phyloP scores from a whole-genome alignment of 1,140 invertebrate genomes.

The Drosophila melanica region DNA sequence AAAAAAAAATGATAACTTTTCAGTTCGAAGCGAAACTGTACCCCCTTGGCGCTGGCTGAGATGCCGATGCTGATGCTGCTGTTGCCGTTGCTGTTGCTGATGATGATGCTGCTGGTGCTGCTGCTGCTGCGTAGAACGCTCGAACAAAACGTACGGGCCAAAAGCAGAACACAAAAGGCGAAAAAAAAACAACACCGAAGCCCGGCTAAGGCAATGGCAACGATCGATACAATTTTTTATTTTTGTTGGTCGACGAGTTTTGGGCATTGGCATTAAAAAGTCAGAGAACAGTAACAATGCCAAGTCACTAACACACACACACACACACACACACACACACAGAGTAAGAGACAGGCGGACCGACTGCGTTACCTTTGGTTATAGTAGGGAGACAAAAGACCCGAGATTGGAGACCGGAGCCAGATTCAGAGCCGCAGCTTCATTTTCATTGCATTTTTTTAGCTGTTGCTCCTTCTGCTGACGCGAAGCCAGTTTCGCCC shows the following conservation, averaged over 20 bases:
- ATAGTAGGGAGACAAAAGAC: conserved; percentile 39
- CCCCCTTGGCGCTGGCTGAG: conserved; percentile 61
- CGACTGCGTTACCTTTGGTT: conserved; percentile 26
- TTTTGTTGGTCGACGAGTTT: conserved; percentile 59
- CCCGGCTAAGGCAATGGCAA: conserved; percentile 50
- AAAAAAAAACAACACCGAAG: conserved; percentile 32
- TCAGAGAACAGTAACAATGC: conserved; percentile 79
- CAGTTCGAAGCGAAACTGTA: conserved; percentile 79
- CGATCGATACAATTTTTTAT: conserved; percentile 75
- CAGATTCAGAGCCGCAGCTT: conserved; percentile 39
- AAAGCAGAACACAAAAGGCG: conserved; percentile 70
- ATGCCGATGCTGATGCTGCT: conserved; percentile 33
- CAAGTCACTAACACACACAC: conserved; percentile 56
- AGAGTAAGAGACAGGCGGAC: conserved; percentile 17
- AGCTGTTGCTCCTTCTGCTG: conserved; percentile 44
- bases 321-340: conserved; percentile 16
- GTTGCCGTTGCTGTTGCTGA: conserved; percentile 25
- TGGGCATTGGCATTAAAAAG: conserved; percentile 78
- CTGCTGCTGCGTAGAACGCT: conserved; percentile 58
- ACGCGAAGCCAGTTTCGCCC: conserved; percentile 67
- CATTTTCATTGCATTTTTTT: conserved; percentile 78
- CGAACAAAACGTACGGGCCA: conserved; percentile 54
- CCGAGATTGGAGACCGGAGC: conserved; percentile 21
- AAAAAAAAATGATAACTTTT: conserved; percentile 76
- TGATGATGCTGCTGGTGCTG: conserved; percentile 66